Conservation (phyloP, 2,888 invertebrate genomes). For the Mechanitis messenoides region DNA sequence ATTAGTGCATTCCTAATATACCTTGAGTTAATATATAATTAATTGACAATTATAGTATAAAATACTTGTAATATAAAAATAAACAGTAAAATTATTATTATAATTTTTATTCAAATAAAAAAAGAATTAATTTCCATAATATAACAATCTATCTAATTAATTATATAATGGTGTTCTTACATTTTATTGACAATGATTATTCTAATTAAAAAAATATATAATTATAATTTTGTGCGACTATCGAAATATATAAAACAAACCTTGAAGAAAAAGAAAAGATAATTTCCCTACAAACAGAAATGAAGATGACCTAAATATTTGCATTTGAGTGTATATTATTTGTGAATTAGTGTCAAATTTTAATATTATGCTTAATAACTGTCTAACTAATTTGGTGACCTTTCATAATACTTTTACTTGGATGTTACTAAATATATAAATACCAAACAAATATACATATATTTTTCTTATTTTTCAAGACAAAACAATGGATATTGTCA, state of each 20-base stretch:
- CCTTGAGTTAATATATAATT: too few relatives aligned
- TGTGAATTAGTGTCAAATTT: too few relatives aligned
- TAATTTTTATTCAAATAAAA: constrained; percentile 41
- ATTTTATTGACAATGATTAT: constrained; percentile 9
- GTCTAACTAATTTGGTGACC: too few relatives aligned
- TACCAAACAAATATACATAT: too few relatives aligned
- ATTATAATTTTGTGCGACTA: constrained; percentile 5
- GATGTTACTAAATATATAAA: neutral
- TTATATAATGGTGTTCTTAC: constrained; percentile 7
- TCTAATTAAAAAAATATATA: neutral
- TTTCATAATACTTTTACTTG: too few relatives aligned
- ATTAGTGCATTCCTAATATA: neutral
- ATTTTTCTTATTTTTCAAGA: neutral
- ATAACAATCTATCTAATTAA: constrained; percentile 22
- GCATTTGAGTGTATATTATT: too few relatives aligned
- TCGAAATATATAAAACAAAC: neutral
- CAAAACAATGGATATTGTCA: neutral
- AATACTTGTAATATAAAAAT: too few relatives aligned
- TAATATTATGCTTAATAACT: too few relatives aligned
- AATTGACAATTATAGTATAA: neutral
- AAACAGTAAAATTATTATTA: neutral
- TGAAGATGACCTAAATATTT: too few relatives aligned
- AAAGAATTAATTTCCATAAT: constrained; percentile 42
- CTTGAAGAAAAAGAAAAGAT: neutral
- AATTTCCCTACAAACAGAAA: too few relatives aligned